A percentile compares a stretch with the other conserved stretches of the same genome.
phyloP scores from a whole-genome alignment of 64 coral and sea anemone species.

The Pocillopora damicornis region DNA sequence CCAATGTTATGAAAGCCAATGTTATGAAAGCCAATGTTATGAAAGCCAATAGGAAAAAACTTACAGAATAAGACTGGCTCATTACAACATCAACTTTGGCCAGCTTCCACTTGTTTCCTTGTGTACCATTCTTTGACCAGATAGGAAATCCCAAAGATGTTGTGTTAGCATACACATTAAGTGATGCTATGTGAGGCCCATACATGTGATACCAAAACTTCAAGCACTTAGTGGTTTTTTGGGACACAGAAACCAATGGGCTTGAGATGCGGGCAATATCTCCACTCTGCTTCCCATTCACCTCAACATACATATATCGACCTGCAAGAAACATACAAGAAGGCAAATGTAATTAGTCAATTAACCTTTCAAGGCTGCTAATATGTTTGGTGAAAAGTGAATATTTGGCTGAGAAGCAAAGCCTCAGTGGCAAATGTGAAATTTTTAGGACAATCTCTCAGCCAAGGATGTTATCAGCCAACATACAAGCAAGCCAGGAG shows the following conservation, averaged over 20 bases:
- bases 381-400: too few relatives aligned
- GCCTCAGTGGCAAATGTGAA: too few relatives aligned
- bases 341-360: too few relatives aligned
- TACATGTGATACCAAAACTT: conserved; percentile 91
- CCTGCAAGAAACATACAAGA: conserved; percentile 7
- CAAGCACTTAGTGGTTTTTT: conserved; percentile 51
- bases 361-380: too few relatives aligned
- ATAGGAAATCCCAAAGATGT: conserved; percentile 59
- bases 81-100: conserved; percentile 55
- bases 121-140: conserved; percentile 62
- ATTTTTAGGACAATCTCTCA: too few relatives aligned
- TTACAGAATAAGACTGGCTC: conserved; percentile 26
- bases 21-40: too few relatives aligned
- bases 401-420: too few relatives aligned
- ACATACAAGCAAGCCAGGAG: too few relatives aligned
- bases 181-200: conserved; percentile 52
- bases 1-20: not conserved
- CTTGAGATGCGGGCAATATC: conserved; percentile 66
- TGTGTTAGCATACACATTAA: conserved; percentile 72
- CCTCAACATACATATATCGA: conserved; percentile 57
- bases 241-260: conserved; percentile 29
- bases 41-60: not conserved
- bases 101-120: conserved; percentile 60
- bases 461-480: too few relatives aligned
- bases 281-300: not conserved